Evolutionary conservation across 37 sponge, comb jelly and placozoan species (phyloP).

Genomic region (Petrosia ficiformis): DNA sequence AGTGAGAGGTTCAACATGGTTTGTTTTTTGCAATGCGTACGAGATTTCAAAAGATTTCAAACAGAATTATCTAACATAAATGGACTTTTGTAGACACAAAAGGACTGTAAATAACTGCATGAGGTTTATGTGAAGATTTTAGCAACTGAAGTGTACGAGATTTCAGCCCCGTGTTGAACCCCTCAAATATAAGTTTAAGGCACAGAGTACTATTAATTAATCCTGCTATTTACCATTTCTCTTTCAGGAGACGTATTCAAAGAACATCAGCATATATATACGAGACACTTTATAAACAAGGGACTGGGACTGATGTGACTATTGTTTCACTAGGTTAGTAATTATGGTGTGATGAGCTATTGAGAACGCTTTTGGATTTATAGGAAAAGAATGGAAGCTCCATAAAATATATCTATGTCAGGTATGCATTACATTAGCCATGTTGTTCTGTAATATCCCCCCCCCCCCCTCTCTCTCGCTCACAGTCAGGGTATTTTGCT

Average conservation of each 20-base stretch:
- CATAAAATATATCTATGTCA: conserved; percentile 72
- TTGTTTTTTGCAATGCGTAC: too few species aligned
- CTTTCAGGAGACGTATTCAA: conserved; percentile 42
- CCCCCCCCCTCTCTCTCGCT: not conserved
- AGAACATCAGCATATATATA: conserved; percentile 70
- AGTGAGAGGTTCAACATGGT: too few species aligned
- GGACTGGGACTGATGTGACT: conserved; percentile 62
- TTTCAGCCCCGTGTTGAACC: too few species aligned
- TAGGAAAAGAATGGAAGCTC: conserved; percentile 72
- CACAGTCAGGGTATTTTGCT: conserved; percentile 66
- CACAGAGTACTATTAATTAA: too few species aligned
- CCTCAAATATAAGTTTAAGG: too few species aligned
- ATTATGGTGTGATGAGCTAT: not conserved
- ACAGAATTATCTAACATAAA: too few species aligned
- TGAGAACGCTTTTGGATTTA: too few species aligned
- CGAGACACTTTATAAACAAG: conserved; percentile 54
- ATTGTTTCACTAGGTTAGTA: conserved; percentile 62
- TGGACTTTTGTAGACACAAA: too few species aligned
- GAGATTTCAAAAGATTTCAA: too few species aligned
- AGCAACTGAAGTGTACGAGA: too few species aligned
- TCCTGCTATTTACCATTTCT: not conserved
- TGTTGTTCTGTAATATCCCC: not conserved
- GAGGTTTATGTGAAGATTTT: too few species aligned
- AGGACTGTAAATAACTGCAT: too few species aligned
- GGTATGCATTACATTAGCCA: conserved; percentile 22